Conservation (phyloP, 2,797 vertebrate genomes). For the Allenopithecus nigroviridis region DNA sequence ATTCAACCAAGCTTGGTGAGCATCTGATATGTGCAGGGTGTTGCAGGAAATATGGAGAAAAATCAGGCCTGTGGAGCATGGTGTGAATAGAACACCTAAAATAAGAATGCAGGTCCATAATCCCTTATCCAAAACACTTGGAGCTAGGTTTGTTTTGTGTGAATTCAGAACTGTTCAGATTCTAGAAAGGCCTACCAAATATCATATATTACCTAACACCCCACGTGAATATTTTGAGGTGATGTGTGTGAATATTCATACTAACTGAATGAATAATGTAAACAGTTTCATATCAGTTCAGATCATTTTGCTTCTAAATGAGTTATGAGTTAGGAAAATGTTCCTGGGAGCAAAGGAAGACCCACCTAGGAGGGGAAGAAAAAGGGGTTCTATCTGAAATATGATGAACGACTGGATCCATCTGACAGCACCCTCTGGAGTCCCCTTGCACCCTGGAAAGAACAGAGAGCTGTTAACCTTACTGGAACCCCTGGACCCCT, state of each 20-base stretch:
- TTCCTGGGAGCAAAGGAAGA: background rate
- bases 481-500: too few relatives aligned
- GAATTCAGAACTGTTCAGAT: background rate
- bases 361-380: background rate
- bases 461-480: background rate
- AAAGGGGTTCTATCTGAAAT: background rate
- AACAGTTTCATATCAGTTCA: background rate
- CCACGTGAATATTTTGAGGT: background rate
- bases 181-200: background rate
- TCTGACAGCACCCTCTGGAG: background rate
- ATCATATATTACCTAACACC: background rate
- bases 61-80: too few relatives aligned
- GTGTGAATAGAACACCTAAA: background rate
- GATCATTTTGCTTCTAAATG: slow-evolving; percentile 12
- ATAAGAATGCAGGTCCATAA: background rate
- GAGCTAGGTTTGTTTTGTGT: background rate
- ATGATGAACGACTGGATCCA: background rate
- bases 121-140: background rate
- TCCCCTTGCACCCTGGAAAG: background rate
- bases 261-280: slow-evolving; percentile 5
- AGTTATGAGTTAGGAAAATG: background rate
- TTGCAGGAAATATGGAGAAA: background rate
- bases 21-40: background rate
- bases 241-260: background rate
- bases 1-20: background rate